phyloP scores from a whole-genome alignment of 2,797 vertebrate genomes.

The Phoeniculus purpureus region DNA sequence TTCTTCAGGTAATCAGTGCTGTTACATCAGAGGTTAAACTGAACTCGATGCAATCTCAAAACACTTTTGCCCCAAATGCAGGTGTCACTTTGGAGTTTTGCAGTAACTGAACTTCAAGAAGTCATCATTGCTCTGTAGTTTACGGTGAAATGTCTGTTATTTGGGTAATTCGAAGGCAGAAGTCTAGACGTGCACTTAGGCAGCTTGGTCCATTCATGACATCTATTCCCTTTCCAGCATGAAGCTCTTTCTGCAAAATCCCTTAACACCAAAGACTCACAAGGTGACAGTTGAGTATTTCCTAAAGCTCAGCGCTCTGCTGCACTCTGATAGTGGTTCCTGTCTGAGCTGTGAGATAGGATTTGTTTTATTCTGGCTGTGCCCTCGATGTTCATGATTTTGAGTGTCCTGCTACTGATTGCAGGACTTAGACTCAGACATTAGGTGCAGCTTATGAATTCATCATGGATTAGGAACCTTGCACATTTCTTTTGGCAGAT shows the following conservation, averaged over 20 bases:
- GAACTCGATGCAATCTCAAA: neutral
- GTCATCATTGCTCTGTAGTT: neutral
- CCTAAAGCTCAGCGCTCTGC: neutral
- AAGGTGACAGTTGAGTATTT: neutral
- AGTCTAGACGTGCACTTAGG: neutral
- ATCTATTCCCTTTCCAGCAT: neutral
- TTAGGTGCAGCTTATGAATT: neutral
- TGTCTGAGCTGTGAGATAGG: neutral
- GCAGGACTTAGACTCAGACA: neutral
- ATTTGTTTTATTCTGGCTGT: neutral
- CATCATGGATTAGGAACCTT: neutral
- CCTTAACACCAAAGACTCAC: neutral
- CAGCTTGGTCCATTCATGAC: neutral
- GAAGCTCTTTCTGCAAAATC: no score
- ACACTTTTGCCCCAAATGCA: neutral
- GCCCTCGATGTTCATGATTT: neutral
- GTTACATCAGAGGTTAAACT: slow-evolving; percentile 24
- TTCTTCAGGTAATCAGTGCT: slow-evolving; percentile 9
- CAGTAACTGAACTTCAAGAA: neutral
- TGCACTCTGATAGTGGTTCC: neutral
- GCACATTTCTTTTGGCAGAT: neutral
- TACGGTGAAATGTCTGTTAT: neutral
- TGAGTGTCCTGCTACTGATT: neutral
- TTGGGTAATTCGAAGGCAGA: neutral
- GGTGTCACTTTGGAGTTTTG: neutral